A percentile compares a stretch with the other conserved stretches of the same genome.
Conservation (phyloP, 2,888 invertebrate species). For the Notocelia uddmanniana region DNA sequence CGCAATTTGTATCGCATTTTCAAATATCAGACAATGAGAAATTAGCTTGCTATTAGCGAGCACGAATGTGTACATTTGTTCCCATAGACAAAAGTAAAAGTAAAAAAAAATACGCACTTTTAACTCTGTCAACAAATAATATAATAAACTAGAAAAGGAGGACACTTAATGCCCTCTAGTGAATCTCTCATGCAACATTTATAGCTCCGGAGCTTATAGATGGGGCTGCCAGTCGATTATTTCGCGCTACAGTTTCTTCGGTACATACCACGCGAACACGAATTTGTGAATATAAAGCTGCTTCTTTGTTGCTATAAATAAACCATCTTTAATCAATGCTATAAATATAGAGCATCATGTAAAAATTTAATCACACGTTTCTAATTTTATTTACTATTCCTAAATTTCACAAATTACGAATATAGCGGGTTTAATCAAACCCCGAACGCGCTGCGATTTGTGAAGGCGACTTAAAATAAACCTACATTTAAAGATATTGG, state of each 20-base stretch:
- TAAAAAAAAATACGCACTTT: background rate
- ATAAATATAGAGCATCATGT: too few relatives aligned
- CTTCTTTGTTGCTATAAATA: too few relatives aligned
- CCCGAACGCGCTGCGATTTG: too few relatives aligned
- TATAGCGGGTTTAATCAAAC: too few relatives aligned
- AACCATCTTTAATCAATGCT: too few relatives aligned
- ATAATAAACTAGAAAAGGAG: background rate
- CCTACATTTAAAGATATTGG: too few relatives aligned
- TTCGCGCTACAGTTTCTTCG: background rate
- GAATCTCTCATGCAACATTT: background rate
- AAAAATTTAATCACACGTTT: too few relatives aligned
- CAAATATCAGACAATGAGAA: background rate
- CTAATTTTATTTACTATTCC: too few relatives aligned
- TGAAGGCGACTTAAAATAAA: too few relatives aligned
- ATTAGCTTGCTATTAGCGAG: background rate
- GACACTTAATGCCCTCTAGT: constrained; percentile 1
- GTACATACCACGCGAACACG: too few relatives aligned
- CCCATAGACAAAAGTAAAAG: background rate
- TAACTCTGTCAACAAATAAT: background rate
- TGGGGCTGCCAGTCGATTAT: background rate
- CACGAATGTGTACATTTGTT: background rate
- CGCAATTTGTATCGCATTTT: background rate
- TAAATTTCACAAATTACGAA: too few relatives aligned
- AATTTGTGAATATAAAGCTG: too few relatives aligned
- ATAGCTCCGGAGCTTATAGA: background rate